A percentile compares a stretch with the other conserved stretches of the same genome.
Conservation (phyloP, 1,140 invertebrate genomes). For the Eueides isabella region DNA sequence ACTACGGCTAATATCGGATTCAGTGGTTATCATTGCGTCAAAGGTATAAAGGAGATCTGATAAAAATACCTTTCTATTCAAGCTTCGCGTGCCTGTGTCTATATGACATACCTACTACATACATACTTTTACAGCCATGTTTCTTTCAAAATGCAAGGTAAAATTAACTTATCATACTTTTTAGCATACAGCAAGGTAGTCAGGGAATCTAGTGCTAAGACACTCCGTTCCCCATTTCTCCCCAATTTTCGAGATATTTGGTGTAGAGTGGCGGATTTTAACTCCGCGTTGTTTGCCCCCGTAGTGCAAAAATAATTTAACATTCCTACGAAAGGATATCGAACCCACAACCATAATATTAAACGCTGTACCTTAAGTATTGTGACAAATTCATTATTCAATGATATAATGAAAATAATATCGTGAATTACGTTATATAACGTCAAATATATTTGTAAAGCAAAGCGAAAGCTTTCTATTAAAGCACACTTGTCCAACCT, state of each 20-base stretch:
- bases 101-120: neutral
- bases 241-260: too few species aligned
- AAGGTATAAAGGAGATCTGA: neutral
- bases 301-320: too few species aligned
- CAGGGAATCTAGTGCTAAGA: too few species aligned
- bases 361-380: too few species aligned
- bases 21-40: neutral
- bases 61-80: neutral
- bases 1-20: neutral
- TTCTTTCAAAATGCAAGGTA: neutral
- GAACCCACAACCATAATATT: too few species aligned
- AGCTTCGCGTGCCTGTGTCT: neutral
- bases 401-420: neutral
- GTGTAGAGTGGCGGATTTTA: too few species aligned
- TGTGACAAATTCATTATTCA: neutral
- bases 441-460: neutral
- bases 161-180: too few species aligned
- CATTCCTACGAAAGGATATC: too few species aligned
- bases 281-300: too few species aligned
- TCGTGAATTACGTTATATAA: neutral
- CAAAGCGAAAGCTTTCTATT: neutral
- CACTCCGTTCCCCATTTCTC: too few species aligned
- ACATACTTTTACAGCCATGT: neutral
- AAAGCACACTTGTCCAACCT: neutral
- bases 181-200: too few species aligned